These are phyloP conservation scores for Orientallactaga sibirica DNA, from an alignment of 2,797 vertebrate species.

Conservation along the genomic window DNA sequence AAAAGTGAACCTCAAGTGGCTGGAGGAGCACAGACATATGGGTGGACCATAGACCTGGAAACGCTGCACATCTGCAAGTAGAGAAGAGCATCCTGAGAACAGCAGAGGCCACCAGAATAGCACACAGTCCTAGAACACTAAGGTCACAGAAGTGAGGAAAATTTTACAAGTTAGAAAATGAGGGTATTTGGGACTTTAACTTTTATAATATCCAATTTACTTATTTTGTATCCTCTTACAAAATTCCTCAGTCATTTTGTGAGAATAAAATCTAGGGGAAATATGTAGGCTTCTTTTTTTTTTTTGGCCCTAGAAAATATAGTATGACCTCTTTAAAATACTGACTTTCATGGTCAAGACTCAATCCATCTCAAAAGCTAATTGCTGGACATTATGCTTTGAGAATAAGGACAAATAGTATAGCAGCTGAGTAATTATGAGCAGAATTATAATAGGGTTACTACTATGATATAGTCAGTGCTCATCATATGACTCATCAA, in stretches of 20 bases:
- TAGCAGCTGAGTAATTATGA: not conserved
- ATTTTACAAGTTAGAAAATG: not conserved
- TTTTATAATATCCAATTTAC: not conserved
- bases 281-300: not conserved
- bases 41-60: not conserved
- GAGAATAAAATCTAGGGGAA: slow-evolving; percentile 45
- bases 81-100: not conserved
- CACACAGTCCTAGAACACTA: not conserved
- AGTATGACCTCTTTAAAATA: not conserved
- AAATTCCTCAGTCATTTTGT: not conserved
- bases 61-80: not conserved
- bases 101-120: not conserved
- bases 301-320: not conserved
- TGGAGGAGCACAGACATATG: accelerated
- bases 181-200: not conserved
- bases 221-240: not conserved
- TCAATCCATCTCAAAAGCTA: not conserved
- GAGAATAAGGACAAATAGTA: not conserved
- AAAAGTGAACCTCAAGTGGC: not conserved
- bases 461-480: not conserved
- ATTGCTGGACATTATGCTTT: not conserved
- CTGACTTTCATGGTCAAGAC: slow-evolving; percentile 23
- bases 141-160: not conserved
- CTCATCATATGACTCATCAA: not conserved
- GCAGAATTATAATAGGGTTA: not conserved